phyloP scores from a whole-genome alignment of 2,888 invertebrate genomes.

The Disparrhopalites patrizii region DNA sequence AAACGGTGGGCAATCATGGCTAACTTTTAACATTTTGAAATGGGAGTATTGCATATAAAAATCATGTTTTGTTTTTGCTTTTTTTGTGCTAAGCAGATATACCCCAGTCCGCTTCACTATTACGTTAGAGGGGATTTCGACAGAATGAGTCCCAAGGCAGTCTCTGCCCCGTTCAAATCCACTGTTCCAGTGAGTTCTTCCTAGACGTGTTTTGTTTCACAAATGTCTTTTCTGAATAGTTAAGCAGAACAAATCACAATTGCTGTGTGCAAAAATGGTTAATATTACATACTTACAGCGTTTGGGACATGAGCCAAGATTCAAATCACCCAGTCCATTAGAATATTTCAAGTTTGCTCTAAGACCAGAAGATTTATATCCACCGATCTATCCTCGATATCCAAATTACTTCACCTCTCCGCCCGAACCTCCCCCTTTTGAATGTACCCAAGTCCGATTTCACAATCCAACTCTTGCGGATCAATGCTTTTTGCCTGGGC shows the following conservation, averaged over 20 bases:
- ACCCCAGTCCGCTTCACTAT: constrained; percentile 27
- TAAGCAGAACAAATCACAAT: background rate
- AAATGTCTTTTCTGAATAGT: background rate
- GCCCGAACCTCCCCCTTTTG: constrained; percentile 31
- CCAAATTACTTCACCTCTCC: constrained; percentile 24
- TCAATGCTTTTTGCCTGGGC: constrained; percentile 29
- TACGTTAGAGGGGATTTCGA: constrained; percentile 29
- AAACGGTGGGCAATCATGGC: constrained; percentile 8
- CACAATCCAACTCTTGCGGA: constrained; percentile 24
- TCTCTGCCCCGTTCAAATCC: constrained; percentile 44
- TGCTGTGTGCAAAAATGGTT: background rate
- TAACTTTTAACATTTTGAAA: background rate
- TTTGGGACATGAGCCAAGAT: constrained; percentile 4
- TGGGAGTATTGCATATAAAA: background rate
- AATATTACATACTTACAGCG: background rate
- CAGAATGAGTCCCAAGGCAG: constrained; percentile 32
- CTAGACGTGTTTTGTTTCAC: background rate
- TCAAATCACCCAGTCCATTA: constrained; percentile 32
- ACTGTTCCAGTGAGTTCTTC: constrained; percentile 29
- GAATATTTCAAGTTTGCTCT: constrained; percentile 27
- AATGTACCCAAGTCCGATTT: constrained; percentile 34
- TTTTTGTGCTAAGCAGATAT: constrained; percentile 16
- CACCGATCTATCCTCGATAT: constrained; percentile 26
- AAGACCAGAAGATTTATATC: constrained; percentile 27
- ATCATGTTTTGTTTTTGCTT: background rate